These are phyloP conservation scores for Palythoa grandis DNA, from an alignment of 92 coral and sea anemone genomes.

Conservation along the genomic window DNA sequence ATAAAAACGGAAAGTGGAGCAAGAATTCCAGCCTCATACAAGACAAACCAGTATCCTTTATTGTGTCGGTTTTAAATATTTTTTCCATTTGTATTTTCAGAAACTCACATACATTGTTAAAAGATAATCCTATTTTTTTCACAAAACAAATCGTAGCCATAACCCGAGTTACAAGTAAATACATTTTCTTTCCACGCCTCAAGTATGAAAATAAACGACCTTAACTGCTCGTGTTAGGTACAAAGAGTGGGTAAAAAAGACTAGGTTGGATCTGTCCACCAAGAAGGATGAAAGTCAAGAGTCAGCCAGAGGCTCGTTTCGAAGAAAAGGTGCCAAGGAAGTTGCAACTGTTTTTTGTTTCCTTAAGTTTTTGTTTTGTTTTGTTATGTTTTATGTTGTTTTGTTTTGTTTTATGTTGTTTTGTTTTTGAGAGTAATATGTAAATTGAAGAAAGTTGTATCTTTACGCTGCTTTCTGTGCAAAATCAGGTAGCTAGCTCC, in stretches of 20 bases:
- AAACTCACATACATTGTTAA: not conserved
- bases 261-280: slow-evolving; percentile 15
- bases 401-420: no score
- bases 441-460: no score
- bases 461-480: no score
- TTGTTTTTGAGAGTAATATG: no score
- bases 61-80: not conserved
- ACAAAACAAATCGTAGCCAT: no score
- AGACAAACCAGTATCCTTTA: slow-evolving; percentile 87
- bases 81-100: not conserved
- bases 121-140: not conserved
- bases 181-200: not conserved
- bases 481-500: no score
- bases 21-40: slow-evolving; percentile 90
- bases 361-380: no score
- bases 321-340: slow-evolving; percentile 23
- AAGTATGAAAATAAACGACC: not conserved
- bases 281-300: not conserved
- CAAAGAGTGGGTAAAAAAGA: slow-evolving; percentile 41
- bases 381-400: no score
- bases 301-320: not conserved
- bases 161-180: no score
- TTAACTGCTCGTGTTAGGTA: slow-evolving; percentile 7
- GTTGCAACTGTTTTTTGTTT: not conserved
- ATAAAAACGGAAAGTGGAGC: slow-evolving; percentile 95